phyloP scores from a whole-genome alignment of 2,113 vertebrate species.

The Mormyrus lacerda region DNA sequence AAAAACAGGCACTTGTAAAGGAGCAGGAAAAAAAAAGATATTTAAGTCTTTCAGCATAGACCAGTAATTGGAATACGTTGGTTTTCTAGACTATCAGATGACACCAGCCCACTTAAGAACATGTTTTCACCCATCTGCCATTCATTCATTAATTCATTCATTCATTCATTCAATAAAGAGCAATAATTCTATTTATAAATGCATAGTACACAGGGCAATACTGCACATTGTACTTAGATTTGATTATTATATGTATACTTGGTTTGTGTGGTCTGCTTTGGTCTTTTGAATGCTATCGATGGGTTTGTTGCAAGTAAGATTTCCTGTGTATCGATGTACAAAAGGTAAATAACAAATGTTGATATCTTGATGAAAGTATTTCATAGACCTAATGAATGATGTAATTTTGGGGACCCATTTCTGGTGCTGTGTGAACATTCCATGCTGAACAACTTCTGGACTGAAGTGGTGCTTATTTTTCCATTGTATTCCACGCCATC shows the following conservation, averaged over 20 bases:
- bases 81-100: neutral
- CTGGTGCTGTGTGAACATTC: neutral
- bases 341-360: neutral
- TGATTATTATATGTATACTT: neutral
- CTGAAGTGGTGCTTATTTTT: neutral
- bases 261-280: neutral
- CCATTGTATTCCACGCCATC: neutral
- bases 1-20: neutral
- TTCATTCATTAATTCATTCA: neutral
- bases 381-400: neutral
- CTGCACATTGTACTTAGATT: neutral
- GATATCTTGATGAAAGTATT: neutral
- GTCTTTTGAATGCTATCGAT: neutral
- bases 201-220: neutral
- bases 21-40: neutral
- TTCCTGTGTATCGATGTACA: neutral
- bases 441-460: neutral
- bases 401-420: neutral
- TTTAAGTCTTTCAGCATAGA: neutral
- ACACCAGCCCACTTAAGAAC: neutral
- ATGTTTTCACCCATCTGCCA: neutral
- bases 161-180: neutral
- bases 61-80: neutral
- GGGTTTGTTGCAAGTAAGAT: neutral
- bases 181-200: neutral